Evolutionary conservation across 2,888 invertebrate species (phyloP).

Genomic region (Spialia ferax): DNA sequence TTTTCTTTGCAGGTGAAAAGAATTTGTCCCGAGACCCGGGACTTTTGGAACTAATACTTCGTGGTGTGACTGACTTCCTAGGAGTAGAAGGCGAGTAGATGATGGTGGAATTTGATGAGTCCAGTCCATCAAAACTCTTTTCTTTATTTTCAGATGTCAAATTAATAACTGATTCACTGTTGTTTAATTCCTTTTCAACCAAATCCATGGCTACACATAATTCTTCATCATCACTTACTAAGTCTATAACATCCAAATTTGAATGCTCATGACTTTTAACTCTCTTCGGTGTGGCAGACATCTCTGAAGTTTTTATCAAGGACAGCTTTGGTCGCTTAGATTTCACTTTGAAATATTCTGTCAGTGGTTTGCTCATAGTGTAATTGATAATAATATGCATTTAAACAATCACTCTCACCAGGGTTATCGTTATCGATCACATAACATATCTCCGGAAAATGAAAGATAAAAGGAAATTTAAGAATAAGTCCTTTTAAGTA

Average conservation of each 20-base stretch:
- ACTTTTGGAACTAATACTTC: constrained; percentile 43
- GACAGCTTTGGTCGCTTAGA: constrained; percentile 6
- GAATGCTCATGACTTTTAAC: constrained; percentile 47
- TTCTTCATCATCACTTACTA: constrained; percentile 63
- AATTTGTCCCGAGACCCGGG: constrained; percentile 57
- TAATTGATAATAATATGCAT: not conserved
- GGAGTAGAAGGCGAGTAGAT: constrained; percentile 53
- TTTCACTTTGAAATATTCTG: constrained; percentile 24
- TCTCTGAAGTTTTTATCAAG: not conserved
- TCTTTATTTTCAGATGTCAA: not conserved
- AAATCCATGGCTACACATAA: not conserved
- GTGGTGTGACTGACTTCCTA: constrained; percentile 42
- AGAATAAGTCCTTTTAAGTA: too few species aligned
- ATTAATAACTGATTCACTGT: constrained; percentile 2
- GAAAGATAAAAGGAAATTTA: too few species aligned
- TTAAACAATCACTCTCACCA: not conserved
- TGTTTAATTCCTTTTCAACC: not conserved
- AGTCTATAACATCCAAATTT: constrained; percentile 51
- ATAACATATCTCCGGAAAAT: not conserved
- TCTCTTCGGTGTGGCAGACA: constrained; percentile 49
- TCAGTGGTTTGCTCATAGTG: constrained; percentile 16
- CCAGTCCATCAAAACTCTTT: constrained; percentile 39
- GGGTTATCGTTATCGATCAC: not conserved
- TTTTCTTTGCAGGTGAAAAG: constrained; percentile 71
- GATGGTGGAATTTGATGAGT: constrained; percentile 50